Base-by-base conservation (phyloP, 2,113 vertebrate species). In the Peromyscus maniculatus region DNA sequence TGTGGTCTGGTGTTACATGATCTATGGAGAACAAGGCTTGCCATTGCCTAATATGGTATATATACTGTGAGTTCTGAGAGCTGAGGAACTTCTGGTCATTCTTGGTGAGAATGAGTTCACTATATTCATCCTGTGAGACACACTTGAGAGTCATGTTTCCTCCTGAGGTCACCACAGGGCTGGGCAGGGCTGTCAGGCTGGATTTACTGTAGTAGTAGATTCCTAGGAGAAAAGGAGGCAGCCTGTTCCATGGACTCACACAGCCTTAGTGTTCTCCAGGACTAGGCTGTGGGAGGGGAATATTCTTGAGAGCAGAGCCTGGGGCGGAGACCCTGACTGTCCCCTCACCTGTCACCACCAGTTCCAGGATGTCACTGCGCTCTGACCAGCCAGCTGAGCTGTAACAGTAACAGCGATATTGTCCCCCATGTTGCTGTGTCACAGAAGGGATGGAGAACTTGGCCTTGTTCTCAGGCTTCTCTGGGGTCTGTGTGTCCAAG, bases 401-500 rank as follows among this genome's bases (percentile, higher is more conserved):
- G 46, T 49, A 49, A 49, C 46, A 49, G 46, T 49, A 49, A 49
- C 46, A 49, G 46, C 46, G 46, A 49, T 66, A 28, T 52, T n/a
- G 15, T 1, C 13, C 49, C 49, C 49, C 49, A 52, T 52, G 49
- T 52, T 52, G 49, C 49, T 52, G 49, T 52, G 49, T 52, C 26
- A 59, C 21, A 0, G 0, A 0, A 9, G 0, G 0, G 19, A 49
- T 21, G 64, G 10, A 39, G 36, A 69, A 82, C 49, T 52, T 52
- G 49, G 49, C 49, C 39, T 49, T 49, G 28, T 49, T 49, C 46
- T 33, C 7, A 16, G 62, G 33, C 33, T 55, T 0, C 5, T 0
- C 10, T 24, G 3, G 19, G 5, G 1, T 49, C 9, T 43, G 36
- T 31, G 2, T 75, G 15, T 5, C 5, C 36, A 3, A 75, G 24